Conservation (phyloP, 30 jellyfish, hydroid and myxozoan genomes). For the Mastigias papua region DNA sequence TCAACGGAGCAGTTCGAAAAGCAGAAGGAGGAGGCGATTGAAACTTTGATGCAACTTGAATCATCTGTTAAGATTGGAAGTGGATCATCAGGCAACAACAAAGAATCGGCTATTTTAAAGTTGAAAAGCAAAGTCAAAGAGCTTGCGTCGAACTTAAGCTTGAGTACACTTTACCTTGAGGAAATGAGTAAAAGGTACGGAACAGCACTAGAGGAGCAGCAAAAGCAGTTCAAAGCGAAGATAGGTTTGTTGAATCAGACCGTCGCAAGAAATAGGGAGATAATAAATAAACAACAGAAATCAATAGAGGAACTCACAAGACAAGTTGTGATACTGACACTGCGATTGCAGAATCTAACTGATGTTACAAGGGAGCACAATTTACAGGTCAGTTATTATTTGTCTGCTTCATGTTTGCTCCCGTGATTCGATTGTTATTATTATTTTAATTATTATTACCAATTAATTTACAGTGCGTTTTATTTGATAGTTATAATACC, state of each 20-base stretch:
- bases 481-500: too few relatives aligned
- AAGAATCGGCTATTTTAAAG: slow-evolving; percentile 94
- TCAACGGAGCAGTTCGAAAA: slow-evolving; percentile 5
- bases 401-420: too few relatives aligned
- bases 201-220: slow-evolving; percentile 93
- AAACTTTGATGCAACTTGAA: neutral
- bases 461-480: too few relatives aligned
- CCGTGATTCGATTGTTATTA: too few relatives aligned
- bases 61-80: slow-evolving; percentile 58
- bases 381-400: slow-evolving; percentile 54
- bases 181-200: slow-evolving; percentile 97
- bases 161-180: slow-evolving; percentile 93
- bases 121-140: slow-evolving; percentile 86
- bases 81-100: slow-evolving; percentile 88
- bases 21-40: slow-evolving; percentile 12
- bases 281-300: slow-evolving; percentile 50
- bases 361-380: slow-evolving; percentile 65
- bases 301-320: slow-evolving; percentile 59
- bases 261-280: slow-evolving; percentile 20
- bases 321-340: slow-evolving; percentile 42
- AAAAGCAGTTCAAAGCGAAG: slow-evolving; percentile 82
- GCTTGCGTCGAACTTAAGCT: slow-evolving; percentile 86
- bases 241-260: slow-evolving; percentile 64
- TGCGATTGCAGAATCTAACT: slow-evolving; percentile 55
- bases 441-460: too few relatives aligned